A percentile compares a stretch with the other conserved stretches of the same genome.
These are phyloP conservation scores for Rhinogobio ventralis DNA, from an alignment of 2,797 vertebrate species.

Conservation along the genomic window DNA sequence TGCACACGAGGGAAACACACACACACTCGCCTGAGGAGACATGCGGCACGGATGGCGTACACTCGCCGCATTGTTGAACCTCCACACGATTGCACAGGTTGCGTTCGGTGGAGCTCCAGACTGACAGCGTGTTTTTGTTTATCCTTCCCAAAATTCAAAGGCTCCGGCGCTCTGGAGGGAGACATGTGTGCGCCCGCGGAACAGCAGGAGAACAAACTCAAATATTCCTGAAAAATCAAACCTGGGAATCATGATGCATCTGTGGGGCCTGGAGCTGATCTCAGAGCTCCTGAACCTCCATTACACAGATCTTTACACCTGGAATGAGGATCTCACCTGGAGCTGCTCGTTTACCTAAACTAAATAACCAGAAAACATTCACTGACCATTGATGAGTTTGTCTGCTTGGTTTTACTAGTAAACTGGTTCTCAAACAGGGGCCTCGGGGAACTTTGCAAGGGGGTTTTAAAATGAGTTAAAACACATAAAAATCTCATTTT, in stretches of 20 bases:
- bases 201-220: conserved; percentile 10
- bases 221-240: not conserved
- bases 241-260: not conserved
- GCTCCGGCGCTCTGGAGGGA: not conserved
- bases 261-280: not conserved
- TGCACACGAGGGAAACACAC: not conserved
- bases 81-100: conserved; percentile 47
- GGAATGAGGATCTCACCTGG: too few species aligned
- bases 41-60: not conserved
- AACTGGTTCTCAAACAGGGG: not conserved
- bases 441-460: not conserved
- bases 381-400: too few species aligned
- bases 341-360: not conserved
- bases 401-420: not conserved
- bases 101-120: not conserved
- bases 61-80: conserved; percentile 30
- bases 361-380: not conserved
- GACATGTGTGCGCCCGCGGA: not conserved
- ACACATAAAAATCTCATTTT: too few species aligned
- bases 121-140: conserved; percentile 42
- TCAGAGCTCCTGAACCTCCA: not conserved
- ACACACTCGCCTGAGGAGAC: conserved; percentile 55
- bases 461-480: not conserved
- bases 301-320: not conserved
- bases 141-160: conserved; percentile 28